These are phyloP conservation scores for Neolamprologus sp. DNA, from an alignment of 2,113 vertebrate genomes.

Conservation along the genomic window DNA sequence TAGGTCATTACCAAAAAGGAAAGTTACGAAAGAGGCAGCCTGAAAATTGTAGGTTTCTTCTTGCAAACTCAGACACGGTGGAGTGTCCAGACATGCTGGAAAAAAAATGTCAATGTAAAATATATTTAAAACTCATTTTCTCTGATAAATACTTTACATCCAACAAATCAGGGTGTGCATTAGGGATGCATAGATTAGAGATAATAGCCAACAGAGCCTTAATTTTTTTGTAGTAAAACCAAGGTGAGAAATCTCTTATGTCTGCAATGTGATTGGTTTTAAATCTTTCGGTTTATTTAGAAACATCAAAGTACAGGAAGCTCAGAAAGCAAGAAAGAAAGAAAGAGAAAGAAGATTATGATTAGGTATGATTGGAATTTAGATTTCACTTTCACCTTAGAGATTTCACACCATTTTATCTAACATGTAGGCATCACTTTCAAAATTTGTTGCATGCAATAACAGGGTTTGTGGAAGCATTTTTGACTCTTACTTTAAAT, in stretches of 20 bases:
- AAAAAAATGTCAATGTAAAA: background rate
- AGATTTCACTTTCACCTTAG: background rate
- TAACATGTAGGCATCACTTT: background rate
- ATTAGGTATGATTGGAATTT: accelerated
- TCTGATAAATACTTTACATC: background rate
- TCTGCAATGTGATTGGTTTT: background rate
- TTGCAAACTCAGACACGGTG: background rate
- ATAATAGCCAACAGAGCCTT: background rate
- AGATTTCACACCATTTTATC: accelerated
- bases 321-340: background rate
- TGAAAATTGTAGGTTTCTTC: background rate
- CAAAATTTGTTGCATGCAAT: accelerated
- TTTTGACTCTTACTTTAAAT: background rate
- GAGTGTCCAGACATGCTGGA: background rate
- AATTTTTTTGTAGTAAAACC: background rate
- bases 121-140: background rate
- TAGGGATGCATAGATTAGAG: background rate
- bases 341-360: background rate
- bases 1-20: background rate
- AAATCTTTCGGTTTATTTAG: background rate
- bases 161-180: background rate
- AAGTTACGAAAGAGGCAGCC: accelerated
- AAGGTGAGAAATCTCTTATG: background rate
- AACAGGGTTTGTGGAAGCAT: background rate
- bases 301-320: background rate